Conservation (phyloP, 1,140 invertebrate species). For the Monomorium pharaonis region DNA sequence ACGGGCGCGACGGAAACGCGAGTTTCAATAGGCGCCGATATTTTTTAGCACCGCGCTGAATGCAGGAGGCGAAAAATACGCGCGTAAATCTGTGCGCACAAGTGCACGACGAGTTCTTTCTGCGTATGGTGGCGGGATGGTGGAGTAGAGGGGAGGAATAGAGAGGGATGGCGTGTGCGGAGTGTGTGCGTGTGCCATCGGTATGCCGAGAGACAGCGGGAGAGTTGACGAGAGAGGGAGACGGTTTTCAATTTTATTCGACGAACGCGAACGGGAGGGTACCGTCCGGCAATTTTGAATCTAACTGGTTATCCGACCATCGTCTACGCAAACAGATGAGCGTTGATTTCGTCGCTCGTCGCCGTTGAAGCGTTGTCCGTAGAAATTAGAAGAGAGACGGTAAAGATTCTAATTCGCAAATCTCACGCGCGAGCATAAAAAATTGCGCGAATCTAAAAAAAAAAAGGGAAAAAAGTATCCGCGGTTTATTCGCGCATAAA, state of each 20-base stretch:
- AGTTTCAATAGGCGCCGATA: slow-evolving; percentile 51
- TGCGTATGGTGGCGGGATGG: slow-evolving; percentile 4
- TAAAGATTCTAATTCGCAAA: slow-evolving; percentile 40
- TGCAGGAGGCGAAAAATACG: slow-evolving; percentile 56
- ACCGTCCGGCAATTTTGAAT: slow-evolving; percentile 68
- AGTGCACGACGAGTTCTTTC: slow-evolving; percentile 58
- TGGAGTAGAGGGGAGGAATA: slow-evolving; percentile 37
- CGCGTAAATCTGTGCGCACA: slow-evolving; percentile 58
- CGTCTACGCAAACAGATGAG: slow-evolving; percentile 69
- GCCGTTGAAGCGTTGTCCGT: slow-evolving; percentile 50
- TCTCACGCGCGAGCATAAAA: slow-evolving; percentile 3
- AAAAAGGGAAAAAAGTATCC: not conserved
- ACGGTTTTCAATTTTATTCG: slow-evolving; percentile 80
- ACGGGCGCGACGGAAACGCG: slow-evolving; percentile 37
- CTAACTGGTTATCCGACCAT: slow-evolving; percentile 69
- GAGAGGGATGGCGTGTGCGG: not conserved
- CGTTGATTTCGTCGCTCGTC: slow-evolving; percentile 65
- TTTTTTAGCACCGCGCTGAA: slow-evolving; percentile 50
- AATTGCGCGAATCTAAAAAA: not conserved
- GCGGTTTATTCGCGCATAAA: not conserved
- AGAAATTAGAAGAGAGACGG: slow-evolving; percentile 14
- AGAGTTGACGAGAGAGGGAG: slow-evolving; percentile 56
- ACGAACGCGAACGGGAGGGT: slow-evolving; percentile 53
- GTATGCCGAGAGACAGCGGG: slow-evolving; percentile 66
- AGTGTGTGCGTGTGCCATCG: slow-evolving; percentile 68